Evolutionary conservation across 2,113 vertebrate genomes (phyloP).

Genomic region (Ornithorhynchus anatinus): DNA sequence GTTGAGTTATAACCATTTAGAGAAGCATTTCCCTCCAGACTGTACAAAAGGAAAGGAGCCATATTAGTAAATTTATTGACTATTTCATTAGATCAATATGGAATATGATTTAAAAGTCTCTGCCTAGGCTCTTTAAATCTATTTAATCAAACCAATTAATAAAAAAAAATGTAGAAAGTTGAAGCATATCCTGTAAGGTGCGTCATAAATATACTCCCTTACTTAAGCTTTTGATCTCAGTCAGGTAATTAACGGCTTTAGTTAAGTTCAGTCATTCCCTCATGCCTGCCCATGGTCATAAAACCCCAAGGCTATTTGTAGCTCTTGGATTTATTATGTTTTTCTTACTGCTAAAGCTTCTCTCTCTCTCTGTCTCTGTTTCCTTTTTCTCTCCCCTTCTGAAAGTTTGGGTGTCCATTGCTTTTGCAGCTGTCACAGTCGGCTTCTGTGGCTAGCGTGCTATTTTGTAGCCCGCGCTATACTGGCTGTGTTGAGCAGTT

Average conservation of each 20-base stretch:
- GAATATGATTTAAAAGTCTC: slow-evolving; percentile 79
- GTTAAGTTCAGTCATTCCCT: slow-evolving; percentile 80
- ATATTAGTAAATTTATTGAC: slow-evolving; percentile 83
- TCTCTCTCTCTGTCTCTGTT: slow-evolving; percentile 50
- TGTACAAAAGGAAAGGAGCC: slow-evolving; percentile 74
- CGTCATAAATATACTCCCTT: slow-evolving; percentile 79
- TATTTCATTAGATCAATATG: slow-evolving; percentile 85
- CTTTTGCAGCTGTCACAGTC: slow-evolving; percentile 37
- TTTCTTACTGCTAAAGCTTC: slow-evolving; percentile 69
- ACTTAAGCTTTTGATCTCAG: slow-evolving; percentile 78
- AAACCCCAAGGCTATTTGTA: slow-evolving; percentile 68
- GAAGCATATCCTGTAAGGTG: slow-evolving; percentile 78
- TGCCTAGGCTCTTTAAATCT: slow-evolving; percentile 79
- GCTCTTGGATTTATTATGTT: slow-evolving; percentile 78
- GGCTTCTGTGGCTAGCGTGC: neutral
- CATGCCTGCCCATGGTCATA: slow-evolving; percentile 72
- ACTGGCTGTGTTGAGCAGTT: neutral
- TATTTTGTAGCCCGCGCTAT: neutral
- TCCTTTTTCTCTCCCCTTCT: slow-evolving; percentile 26
- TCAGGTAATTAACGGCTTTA: slow-evolving; percentile 83
- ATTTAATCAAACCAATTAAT: slow-evolving; percentile 86
- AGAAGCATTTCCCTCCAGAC: slow-evolving; percentile 79
- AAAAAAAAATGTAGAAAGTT: slow-evolving; percentile 77
- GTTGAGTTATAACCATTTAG: slow-evolving; percentile 75
- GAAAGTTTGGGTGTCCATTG: slow-evolving; percentile 54